phyloP scores from a whole-genome alignment of 2,797 vertebrate genomes.

The Xenentodon cancila region DNA sequence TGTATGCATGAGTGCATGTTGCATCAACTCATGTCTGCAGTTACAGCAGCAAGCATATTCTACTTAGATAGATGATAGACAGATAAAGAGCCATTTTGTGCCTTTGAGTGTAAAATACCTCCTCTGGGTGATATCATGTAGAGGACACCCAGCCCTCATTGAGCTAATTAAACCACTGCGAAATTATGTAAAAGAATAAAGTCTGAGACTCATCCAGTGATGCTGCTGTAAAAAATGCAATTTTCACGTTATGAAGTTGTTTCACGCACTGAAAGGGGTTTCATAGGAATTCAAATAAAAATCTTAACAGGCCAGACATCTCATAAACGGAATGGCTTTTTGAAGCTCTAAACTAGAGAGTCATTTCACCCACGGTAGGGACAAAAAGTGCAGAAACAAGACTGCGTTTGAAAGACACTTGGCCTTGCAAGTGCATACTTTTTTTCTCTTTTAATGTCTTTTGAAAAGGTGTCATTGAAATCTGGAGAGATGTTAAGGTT shows the following conservation, averaged over 20 bases:
- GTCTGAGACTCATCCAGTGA: conserved; percentile 12
- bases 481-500: too few relatives aligned
- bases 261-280: conserved; percentile 48
- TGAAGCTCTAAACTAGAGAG: conserved; percentile 21
- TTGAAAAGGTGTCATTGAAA: not conserved
- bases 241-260: conserved; percentile 60
- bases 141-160: conserved; percentile 60
- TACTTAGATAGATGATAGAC: conserved; percentile 12
- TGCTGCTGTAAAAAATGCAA: conserved; percentile 44
- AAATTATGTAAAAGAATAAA: conserved; percentile 61
- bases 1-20: conserved; percentile 9
- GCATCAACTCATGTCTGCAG: not conserved
- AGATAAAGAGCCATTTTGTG: conserved; percentile 28
- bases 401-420: conserved; percentile 14
- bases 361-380: conserved; percentile 39
- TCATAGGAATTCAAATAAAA: conserved; percentile 66
- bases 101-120: conserved; percentile 44
- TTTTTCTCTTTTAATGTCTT: not conserved
- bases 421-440: conserved; percentile 8
- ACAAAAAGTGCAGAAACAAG: conserved; percentile 23
- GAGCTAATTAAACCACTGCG: conserved; percentile 67
- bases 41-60: conserved; percentile 2
- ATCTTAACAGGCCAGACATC: conserved; percentile 49
- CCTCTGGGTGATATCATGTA: conserved; percentile 56
- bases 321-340: conserved; percentile 52